These are phyloP conservation scores for Tribolium freemani DNA, from an alignment of 2,888 invertebrate genomes.

Conservation along the genomic window DNA sequence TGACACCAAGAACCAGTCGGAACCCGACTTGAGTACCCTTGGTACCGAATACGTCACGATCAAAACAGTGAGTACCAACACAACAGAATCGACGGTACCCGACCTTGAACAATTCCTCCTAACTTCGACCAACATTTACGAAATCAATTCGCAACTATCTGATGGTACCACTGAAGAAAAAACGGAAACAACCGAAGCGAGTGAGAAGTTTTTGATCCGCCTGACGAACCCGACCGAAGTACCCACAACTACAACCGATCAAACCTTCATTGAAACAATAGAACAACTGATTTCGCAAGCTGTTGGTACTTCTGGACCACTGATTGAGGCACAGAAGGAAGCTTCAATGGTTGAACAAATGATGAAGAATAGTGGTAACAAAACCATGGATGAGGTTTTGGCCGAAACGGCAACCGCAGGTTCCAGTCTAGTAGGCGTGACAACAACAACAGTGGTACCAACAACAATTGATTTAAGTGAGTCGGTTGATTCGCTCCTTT, in stretches of 20 bases:
- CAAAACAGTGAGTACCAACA: slow-evolving; percentile 14
- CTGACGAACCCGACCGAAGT: slow-evolving; percentile 17
- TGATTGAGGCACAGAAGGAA: slow-evolving; percentile 46
- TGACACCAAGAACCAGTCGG: slow-evolving; percentile 2
- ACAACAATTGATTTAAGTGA: slow-evolving; percentile 46
- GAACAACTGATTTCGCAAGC: slow-evolving; percentile 63
- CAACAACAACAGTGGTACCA: slow-evolving; percentile 32
- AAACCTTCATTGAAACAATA: slow-evolving; percentile 60
- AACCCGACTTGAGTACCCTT: slow-evolving; percentile 45
- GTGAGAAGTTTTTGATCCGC: slow-evolving; percentile 40
- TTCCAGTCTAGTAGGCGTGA: slow-evolving; percentile 46
- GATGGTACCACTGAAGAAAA: slow-evolving; percentile 36
- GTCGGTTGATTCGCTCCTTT: slow-evolving; percentile 59
- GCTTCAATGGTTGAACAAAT: slow-evolving; percentile 52
- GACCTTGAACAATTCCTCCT: slow-evolving; percentile 59
- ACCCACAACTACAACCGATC: slow-evolving; percentile 53
- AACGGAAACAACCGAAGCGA: slow-evolving; percentile 18
- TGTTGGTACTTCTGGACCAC: slow-evolving; percentile 53
- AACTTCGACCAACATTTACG: slow-evolving; percentile 62
- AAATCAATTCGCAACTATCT: slow-evolving; percentile 61
- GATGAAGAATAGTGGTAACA: slow-evolving; percentile 47
- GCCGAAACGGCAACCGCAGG: slow-evolving; percentile 55
- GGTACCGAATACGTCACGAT: slow-evolving; percentile 42
- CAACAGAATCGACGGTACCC: slow-evolving; percentile 28
- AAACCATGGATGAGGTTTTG: slow-evolving; percentile 53